Evolutionary conservation across 2,888 invertebrate species (phyloP), one percentile per base, ranked within the genome.

Genomic region (Drosophila pegasa): DNA sequence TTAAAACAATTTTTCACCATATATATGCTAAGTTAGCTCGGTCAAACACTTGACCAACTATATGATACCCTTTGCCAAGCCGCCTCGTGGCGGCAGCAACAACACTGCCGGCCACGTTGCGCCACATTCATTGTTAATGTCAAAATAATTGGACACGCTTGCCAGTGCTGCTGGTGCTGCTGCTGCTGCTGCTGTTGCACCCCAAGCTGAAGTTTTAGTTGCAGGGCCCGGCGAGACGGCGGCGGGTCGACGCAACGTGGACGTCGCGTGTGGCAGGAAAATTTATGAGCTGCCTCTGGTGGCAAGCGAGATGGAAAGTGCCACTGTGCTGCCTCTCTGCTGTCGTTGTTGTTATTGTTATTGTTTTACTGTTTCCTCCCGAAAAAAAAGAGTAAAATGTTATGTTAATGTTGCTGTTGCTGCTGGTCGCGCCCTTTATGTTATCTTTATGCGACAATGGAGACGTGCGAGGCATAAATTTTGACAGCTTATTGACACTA

Each of bases 81-180:
- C 8, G 18, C 10, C 29, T 9, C 29, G 10, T 31, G 31, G 2
- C 20, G 4, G 31, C 10, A 31, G 14, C 22, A 63, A 69, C 51
- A 35, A 35, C 35, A 65, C 48, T 45, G 45, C n/a, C 58, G 35
- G 61, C 40, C 63, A 57, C 33, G 73, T 89, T 89, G 89, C 74
- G 78, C 73, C 85, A 86, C 73, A 88, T 89, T 88, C 72, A 88
- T 80, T 88, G 88, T 84, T 90, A 89, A 90, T 89, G 90, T 86
- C 89, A 89, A 90, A 90, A 89, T 89, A 89, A 90, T 90, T 88
- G 90, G 78, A 88, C 86, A 89, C 89, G 86, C 78, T 88, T 87
- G 87, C 88, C 80, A 75, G 59, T 62, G 52, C 59, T 48, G 65
- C 18, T 16, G 45, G 27, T 4, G 43, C 25, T 29, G 45, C 27